Base-by-base conservation (phyloP, 2,797 vertebrate genomes). In the Myotis pilosus region DNA sequence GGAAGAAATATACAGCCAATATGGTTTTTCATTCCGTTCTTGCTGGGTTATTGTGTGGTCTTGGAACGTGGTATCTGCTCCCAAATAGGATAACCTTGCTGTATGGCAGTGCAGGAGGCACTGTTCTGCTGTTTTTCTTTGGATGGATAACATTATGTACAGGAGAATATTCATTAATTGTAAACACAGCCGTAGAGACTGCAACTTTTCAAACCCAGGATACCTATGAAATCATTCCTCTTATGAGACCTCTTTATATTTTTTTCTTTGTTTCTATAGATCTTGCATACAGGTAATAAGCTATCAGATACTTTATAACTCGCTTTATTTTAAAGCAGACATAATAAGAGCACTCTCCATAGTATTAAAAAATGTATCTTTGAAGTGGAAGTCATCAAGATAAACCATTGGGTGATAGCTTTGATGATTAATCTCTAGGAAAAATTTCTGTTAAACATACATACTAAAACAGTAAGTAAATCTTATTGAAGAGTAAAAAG, bases 91-190 rank as follows among this genome's bases (percentile, higher is more conserved):
- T 99, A 96, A 98, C 98, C 4, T 97, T 97, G 95, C 98, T 99
- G 5, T 99, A 99, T 2, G 98, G 98, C 96, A 99, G 98, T 96
- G 95, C 98, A 9, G 98, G 98, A 76, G 98, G 98, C 11, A 98
- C 99, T 23, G 94, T 99, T 92, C 96, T 98, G 8, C 98, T 99
- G 12, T 99, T 99, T 97, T 94, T 99, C 16, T 98, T 99, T 94
- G 99, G 99, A 89, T 99, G 99, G 99, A 97, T 99, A 91, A 99
- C 99, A 0, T 89, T 99, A 74, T 99, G 99, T 97, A 99, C 99
- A 92, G 99, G 98, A 62, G 99, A 99, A 96, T 99, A 99, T 97
- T 99, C 99, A 0, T 98, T 99, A 84, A 99, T 99, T 93, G 97
- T 99, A 97, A 99, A 99, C 96, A 99, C 99, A 1, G 99, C 99